Base-by-base conservation (phyloP, 2,797 vertebrate genomes). In the Phrynocephalus vlangalii region DNA sequence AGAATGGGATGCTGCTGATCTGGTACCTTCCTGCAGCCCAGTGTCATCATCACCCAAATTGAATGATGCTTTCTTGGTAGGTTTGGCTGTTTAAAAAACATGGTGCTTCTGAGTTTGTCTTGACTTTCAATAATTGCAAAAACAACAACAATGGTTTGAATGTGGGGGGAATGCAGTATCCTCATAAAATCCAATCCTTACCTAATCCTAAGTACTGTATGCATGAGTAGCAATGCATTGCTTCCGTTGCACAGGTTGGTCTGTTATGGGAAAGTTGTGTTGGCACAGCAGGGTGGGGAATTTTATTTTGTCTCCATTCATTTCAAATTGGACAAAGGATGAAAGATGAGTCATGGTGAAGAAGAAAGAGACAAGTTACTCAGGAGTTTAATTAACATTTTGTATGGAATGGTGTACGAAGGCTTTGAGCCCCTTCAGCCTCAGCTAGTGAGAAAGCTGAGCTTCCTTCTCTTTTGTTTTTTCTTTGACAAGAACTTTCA, bases 361-460 rank as follows among this genome's bases (percentile, higher is more conserved):
- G 70, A 60, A 84, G 20, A 86, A 81, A 81, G 68, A 73, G 70
- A 86, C 38, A 11, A 79, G 66, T 70, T 79, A 67, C 84, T 56
- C 84, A 79, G 79, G 52, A 24, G 56, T 66, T 81, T 30, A 67
- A 73, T 81, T 72, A 72, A 86, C 56, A 63, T 30, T 38, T 86
- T 70, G 20, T 52, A n/a, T 78, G 44, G 63, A 67, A 83, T 70
- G 82, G 30, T 38, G 68, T 38, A 30, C 48, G 50, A 50, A 72
- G 72, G 48, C 20, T 38, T 1, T 2, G 66, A 56, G 50, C 1
- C 68, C 68, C 67, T 71, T 70, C 56, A 52, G 44, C 22, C n/a
- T 70, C 48, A 18, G 48, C n/a, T 38, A 48, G 67, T 70, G 67
- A 79, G 67, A 48, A 85, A 44, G 16, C 28, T 13, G 72, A n/a